phyloP scores from a whole-genome alignment of 2,113 vertebrate species.

The Hystrix cristata region DNA sequence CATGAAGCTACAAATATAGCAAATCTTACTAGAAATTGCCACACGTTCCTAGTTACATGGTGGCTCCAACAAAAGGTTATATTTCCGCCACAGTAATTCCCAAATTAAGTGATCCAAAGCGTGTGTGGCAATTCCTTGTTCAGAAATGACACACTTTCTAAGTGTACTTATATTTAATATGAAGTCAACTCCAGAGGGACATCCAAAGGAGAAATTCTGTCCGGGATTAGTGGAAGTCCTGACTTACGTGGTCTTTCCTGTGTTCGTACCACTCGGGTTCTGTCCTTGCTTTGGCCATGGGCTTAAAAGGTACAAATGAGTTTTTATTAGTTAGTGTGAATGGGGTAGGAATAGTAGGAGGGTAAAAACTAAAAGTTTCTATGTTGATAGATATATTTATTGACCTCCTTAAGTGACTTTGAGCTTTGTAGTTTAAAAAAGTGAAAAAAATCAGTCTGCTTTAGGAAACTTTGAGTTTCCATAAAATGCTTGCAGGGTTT shows the following conservation, averaged over 20 bases:
- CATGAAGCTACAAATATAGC: not conserved
- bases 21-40: not conserved
- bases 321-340: not conserved
- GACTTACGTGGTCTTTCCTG: not conserved
- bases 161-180: rapidly evolving
- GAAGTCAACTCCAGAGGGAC: not conserved
- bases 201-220: not conserved
- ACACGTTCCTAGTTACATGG: rapidly evolving
- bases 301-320: not conserved
- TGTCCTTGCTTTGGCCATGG: not conserved
- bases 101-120: not conserved
- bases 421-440: not conserved
- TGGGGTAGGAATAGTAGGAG: not conserved
- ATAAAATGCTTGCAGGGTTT: not conserved
- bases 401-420: not conserved
- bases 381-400: not conserved
- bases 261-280: too few relatives aligned
- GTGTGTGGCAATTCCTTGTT: not conserved
- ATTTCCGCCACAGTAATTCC: not conserved
- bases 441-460: not conserved
- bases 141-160: not conserved
- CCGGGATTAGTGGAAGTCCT: not conserved
- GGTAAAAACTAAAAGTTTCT: not conserved
- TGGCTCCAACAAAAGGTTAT: not conserved
- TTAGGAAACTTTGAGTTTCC: not conserved